phyloP scores from a whole-genome alignment of 30 jellyfish, hydroid and myxozoan species.

The Cassiopea xamachana region DNA sequence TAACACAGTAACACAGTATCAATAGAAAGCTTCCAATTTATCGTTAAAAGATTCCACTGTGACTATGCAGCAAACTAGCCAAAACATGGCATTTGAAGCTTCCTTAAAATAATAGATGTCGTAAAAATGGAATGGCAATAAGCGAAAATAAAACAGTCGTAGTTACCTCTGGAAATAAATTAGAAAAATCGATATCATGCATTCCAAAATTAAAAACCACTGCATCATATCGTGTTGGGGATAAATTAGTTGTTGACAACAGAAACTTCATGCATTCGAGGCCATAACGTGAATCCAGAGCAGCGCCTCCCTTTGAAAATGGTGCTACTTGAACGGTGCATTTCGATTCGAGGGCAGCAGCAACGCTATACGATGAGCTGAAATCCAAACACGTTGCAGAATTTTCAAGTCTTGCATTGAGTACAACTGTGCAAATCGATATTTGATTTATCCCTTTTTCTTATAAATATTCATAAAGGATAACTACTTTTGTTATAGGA shows the following conservation, averaged over 20 bases:
- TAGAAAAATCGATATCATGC: conserved; percentile 86
- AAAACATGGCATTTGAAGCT: too few relatives aligned
- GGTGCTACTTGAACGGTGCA: conserved; percentile 95
- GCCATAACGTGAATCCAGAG: conserved; percentile 87
- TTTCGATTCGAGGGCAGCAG: conserved; percentile 82
- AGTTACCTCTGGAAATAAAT: conserved; percentile 87
- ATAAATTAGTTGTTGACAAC: conserved; percentile 73
- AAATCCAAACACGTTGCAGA: background rate
- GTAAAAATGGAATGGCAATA: too few relatives aligned
- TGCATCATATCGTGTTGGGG: conserved; percentile 90
- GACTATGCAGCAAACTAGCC: background rate
- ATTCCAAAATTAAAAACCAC: conserved; percentile 87
- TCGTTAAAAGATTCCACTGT: background rate
- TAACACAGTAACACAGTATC: too few relatives aligned
- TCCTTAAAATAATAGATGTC: background rate
- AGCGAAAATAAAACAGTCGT: too few relatives aligned
- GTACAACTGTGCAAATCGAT: too few relatives aligned
- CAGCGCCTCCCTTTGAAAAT: conserved; percentile 89
- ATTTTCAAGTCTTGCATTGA: too few relatives aligned
- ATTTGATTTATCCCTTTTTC: too few relatives aligned
- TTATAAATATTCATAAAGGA: too few relatives aligned
- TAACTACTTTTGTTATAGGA: too few relatives aligned
- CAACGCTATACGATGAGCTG: conserved; percentile 90
- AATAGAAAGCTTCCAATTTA: too few relatives aligned
- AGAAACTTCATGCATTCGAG: conserved; percentile 74